Evolutionary conservation across 92 coral and sea anemone genomes (phyloP).

Genomic region (Virgularia gustaviana): DNA sequence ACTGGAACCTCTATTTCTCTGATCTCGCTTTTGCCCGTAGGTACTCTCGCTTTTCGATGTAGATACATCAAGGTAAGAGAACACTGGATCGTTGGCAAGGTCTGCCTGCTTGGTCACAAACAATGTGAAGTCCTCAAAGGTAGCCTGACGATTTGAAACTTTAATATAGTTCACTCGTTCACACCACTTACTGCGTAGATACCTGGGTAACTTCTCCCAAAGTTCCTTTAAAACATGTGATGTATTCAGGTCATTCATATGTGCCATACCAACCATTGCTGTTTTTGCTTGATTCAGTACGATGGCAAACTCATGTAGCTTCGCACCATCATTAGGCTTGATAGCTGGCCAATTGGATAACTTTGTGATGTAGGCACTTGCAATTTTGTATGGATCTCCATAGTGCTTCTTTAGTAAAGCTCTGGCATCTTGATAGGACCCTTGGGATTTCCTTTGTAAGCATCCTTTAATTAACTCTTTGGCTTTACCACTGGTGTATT

Average conservation of each 20-base stretch:
- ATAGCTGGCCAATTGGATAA: constrained; percentile 55
- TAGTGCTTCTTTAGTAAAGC: constrained; percentile 51
- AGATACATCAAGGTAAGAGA: constrained; percentile 30
- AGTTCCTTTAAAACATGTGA: constrained; percentile 52
- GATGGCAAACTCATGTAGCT: constrained; percentile 56
- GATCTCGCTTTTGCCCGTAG: constrained; percentile 24
- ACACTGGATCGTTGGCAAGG: constrained; percentile 59
- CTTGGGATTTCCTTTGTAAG: constrained; percentile 46
- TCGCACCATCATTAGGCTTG: constrained; percentile 53
- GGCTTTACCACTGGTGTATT: constrained; percentile 59
- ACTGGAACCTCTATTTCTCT: constrained; percentile 36
- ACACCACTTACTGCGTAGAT: constrained; percentile 55
- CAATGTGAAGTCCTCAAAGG: neutral
- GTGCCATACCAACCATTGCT: constrained; percentile 55
- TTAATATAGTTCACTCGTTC: constrained; percentile 49
- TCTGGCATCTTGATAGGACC: constrained; percentile 55
- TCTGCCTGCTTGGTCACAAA: constrained; percentile 47
- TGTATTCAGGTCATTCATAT: constrained; percentile 60
- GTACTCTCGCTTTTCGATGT: constrained; percentile 10
- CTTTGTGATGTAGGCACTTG: constrained; percentile 55
- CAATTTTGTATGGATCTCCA: constrained; percentile 63
- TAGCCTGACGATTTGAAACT: constrained; percentile 21
- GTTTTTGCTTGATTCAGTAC: constrained; percentile 52
- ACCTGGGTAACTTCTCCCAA: constrained; percentile 55
- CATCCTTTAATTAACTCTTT: constrained; percentile 58